Conservation (phyloP, 2,113 vertebrate species). For the Myotis brandtii region DNA sequence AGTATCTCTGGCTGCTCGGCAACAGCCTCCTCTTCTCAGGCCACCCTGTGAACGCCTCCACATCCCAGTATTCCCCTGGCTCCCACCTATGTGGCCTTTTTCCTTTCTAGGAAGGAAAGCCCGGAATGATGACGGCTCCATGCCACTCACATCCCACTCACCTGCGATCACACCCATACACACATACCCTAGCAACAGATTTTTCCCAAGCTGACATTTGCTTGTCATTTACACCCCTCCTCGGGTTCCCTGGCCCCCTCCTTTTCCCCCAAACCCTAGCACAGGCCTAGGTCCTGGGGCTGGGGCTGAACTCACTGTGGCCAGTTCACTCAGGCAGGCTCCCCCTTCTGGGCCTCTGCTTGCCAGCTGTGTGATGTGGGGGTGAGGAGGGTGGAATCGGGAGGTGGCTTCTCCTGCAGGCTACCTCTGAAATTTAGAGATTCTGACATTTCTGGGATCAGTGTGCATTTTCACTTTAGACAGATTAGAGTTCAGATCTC, state of each 20-base stretch:
- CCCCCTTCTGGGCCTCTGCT: not conserved
- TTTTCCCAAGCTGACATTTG: constrained; percentile 33
- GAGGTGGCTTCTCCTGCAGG: not conserved
- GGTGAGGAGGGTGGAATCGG: not conserved
- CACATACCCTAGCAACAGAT: constrained; percentile 46
- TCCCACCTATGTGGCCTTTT: constrained; percentile 63
- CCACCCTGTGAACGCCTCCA: constrained; percentile 43
- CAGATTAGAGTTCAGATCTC: not conserved
- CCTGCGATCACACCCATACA: constrained; percentile 28
- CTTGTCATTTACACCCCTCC: constrained; percentile 17
- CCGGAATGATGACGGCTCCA: not conserved
- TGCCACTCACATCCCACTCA: constrained; percentile 62
- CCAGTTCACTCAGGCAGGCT: not conserved
- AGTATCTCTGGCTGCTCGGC: constrained; percentile 53
- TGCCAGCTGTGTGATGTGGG: not conserved
- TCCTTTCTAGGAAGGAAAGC: constrained; percentile 68
- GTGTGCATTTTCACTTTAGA: constrained; percentile 11
- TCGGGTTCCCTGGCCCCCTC: not conserved
- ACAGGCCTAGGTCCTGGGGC: not conserved
- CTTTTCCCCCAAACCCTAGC: not conserved
- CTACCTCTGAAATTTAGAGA: not conserved
- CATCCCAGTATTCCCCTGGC: constrained; percentile 44
- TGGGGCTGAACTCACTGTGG: not conserved
- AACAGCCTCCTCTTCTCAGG: constrained; percentile 57
- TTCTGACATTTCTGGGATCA: constrained; percentile 46